These are phyloP conservation scores for Montipora capricornis DNA, from an alignment of 64 coral and sea anemone genomes.

Conservation along the genomic window DNA sequence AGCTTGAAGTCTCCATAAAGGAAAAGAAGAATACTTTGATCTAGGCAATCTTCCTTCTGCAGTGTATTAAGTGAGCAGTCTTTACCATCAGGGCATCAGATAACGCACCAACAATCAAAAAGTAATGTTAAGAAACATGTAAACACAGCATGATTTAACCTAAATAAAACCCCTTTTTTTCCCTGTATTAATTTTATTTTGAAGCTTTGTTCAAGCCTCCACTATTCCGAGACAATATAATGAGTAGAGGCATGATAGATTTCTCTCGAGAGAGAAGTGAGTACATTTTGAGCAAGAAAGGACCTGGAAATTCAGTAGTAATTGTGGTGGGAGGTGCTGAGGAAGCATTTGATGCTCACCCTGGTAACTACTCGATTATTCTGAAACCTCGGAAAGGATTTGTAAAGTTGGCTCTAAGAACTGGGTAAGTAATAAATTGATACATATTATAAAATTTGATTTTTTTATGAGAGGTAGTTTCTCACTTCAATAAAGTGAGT, in stretches of 20 bases:
- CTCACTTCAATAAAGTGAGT: too few relatives aligned
- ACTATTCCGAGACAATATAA: constrained; percentile 98
- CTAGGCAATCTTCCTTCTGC: too few relatives aligned
- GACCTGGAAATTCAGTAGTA: constrained; percentile 92
- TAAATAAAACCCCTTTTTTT: neutral
- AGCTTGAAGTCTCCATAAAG: too few relatives aligned
- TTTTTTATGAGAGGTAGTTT: too few relatives aligned
- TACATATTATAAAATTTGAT: too few relatives aligned
- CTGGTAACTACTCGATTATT: constrained; percentile 79
- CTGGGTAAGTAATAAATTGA: constrained; percentile 65
- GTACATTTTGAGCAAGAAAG: constrained; percentile 88
- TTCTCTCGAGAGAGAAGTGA: constrained; percentile 95
- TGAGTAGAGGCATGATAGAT: constrained; percentile 94
- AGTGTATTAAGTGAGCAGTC: too few relatives aligned
- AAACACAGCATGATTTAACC: too few relatives aligned
- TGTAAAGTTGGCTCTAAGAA: constrained; percentile 92
- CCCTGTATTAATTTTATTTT: neutral
- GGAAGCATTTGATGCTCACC: constrained; percentile 98
- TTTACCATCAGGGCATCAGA: too few relatives aligned
- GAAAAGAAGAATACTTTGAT: too few relatives aligned
- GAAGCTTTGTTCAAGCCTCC: constrained; percentile 94
- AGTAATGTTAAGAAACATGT: too few relatives aligned
- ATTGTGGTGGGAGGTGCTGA: constrained; percentile 95
- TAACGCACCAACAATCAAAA: too few relatives aligned
- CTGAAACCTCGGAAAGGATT: constrained; percentile 93